A percentile compares a stretch with the other conserved stretches of the same genome.
These are phyloP conservation scores for Electrophaes corylata DNA, from an alignment of 2,888 invertebrate genomes.

Conservation along the genomic window DNA sequence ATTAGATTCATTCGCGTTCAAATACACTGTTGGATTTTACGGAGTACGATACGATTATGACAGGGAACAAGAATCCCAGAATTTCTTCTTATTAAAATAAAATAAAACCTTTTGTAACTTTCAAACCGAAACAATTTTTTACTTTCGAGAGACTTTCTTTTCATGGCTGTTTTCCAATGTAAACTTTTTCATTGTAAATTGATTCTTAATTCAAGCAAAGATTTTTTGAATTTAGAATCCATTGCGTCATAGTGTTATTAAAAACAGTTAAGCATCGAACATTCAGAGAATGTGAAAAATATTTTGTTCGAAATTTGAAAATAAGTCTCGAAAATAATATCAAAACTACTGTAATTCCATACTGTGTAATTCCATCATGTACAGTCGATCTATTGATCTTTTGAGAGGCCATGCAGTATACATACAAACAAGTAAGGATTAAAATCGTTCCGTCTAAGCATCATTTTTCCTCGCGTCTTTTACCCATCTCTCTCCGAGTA, in stretches of 20 bases:
- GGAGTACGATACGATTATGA: constrained; percentile 38
- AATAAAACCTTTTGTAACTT: neutral
- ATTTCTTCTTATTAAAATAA: too few species aligned
- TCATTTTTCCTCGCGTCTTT: constrained; percentile 38
- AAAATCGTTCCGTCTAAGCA: constrained; percentile 44
- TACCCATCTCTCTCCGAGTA: constrained; percentile 62
- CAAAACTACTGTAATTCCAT: too few species aligned
- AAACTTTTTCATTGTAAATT: neutral
- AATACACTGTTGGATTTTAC: constrained; percentile 43
- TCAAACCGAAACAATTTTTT: too few species aligned
- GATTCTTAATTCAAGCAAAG: neutral
- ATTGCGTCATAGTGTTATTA: neutral
- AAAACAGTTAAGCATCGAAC: too few species aligned
- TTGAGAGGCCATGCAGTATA: too few species aligned
- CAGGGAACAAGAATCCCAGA: too few species aligned
- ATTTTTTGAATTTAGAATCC: neutral
- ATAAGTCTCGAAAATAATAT: too few species aligned
- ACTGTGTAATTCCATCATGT: too few species aligned
- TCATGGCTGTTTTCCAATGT: neutral
- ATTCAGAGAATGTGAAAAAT: too few species aligned
- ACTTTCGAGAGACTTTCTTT: too few species aligned
- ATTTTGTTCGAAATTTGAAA: too few species aligned
- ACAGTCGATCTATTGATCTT: too few species aligned
- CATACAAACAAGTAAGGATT: neutral
- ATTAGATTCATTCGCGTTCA: constrained; percentile 57